Conservation (phyloP, 2,888 invertebrate species). For the Mylabris sibirica region DNA sequence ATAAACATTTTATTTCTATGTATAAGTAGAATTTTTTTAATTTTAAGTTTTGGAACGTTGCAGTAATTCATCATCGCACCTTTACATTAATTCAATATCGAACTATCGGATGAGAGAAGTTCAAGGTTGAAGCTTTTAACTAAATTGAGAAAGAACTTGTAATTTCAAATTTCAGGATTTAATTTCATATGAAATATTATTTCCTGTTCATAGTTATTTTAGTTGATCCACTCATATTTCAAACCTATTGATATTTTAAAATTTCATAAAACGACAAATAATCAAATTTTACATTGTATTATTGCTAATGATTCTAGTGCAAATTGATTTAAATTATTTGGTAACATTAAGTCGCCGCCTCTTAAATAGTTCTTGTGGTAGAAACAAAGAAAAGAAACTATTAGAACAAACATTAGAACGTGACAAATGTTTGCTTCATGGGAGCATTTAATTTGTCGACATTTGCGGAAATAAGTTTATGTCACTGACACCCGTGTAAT, state of each 20-base stretch:
- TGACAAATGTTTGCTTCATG: constrained; percentile 14
- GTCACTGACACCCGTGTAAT: neutral
- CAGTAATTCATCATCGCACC: neutral
- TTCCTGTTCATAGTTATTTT: neutral
- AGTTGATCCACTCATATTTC: neutral
- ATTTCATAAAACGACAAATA: too few species aligned
- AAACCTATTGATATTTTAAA: neutral
- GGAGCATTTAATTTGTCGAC: constrained; percentile 19
- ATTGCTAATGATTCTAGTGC: too few species aligned
- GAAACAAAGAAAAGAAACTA: neutral
- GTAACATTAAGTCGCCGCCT: neutral
- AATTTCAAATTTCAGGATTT: neutral
- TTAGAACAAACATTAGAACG: constrained; percentile 6
- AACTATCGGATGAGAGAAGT: neutral
- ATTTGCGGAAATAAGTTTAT: constrained; percentile 9
- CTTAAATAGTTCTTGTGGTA: neutral
- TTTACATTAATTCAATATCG: neutral
- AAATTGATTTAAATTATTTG: too few species aligned
- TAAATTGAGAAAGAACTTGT: neutral
- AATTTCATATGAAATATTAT: neutral
- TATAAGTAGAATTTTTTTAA: too few species aligned
- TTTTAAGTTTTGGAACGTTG: neutral
- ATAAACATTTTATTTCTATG: too few species aligned
- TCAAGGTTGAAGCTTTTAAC: constrained; percentile 7
- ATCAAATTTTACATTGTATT: too few species aligned